Percentiles rank a stretch among this genome's conserved stretches.
phyloP scores from a whole-genome alignment of 2,888 invertebrate species.

The Perizoma affinitatum region DNA sequence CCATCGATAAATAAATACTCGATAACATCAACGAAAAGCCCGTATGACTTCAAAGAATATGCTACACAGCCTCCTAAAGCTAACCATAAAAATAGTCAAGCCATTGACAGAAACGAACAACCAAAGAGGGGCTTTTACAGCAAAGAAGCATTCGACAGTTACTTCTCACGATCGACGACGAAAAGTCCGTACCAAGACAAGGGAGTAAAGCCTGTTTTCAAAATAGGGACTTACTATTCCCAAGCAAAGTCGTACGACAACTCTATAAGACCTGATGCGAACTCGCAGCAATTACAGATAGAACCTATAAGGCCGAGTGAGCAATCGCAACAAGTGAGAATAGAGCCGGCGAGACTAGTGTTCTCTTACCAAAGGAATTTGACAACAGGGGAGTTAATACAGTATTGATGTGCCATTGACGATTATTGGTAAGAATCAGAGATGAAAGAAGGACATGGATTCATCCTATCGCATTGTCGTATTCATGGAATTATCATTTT shows the following conservation, averaged over 20 bases:
- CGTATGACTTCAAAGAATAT: slow-evolving; percentile 81
- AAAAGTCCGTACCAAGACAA: slow-evolving; percentile 78
- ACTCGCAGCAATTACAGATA: slow-evolving; percentile 77
- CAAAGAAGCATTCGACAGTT: slow-evolving; percentile 68
- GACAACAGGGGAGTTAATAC: slow-evolving; percentile 62
- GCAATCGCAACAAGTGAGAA: slow-evolving; percentile 72
- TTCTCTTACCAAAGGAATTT: slow-evolving; percentile 74
- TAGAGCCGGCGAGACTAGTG: slow-evolving; percentile 73
- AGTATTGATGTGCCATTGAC: slow-evolving; percentile 65
- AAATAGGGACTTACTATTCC: slow-evolving; percentile 76
- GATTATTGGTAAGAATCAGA: slow-evolving; percentile 72
- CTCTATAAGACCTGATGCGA: slow-evolving; percentile 77
- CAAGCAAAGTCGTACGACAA: slow-evolving; percentile 75
- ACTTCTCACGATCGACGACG: slow-evolving; percentile 78
- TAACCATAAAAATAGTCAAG: slow-evolving; percentile 16
- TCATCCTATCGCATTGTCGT: slow-evolving; percentile 52
- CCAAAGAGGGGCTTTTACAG: slow-evolving; percentile 68
- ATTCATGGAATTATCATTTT: slow-evolving; percentile 42
- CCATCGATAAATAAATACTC: slow-evolving; percentile 71
- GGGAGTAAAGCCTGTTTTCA: slow-evolving; percentile 68
- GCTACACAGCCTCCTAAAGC: slow-evolving; percentile 62
- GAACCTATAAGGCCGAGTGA: slow-evolving; percentile 69
- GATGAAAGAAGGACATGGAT: slow-evolving; percentile 41
- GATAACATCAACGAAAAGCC: slow-evolving; percentile 81
- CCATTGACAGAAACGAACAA: slow-evolving; percentile 20